Evolutionary conservation across 1,140 invertebrate genomes (phyloP).

Genomic region (Microplitis demolitor): DNA sequence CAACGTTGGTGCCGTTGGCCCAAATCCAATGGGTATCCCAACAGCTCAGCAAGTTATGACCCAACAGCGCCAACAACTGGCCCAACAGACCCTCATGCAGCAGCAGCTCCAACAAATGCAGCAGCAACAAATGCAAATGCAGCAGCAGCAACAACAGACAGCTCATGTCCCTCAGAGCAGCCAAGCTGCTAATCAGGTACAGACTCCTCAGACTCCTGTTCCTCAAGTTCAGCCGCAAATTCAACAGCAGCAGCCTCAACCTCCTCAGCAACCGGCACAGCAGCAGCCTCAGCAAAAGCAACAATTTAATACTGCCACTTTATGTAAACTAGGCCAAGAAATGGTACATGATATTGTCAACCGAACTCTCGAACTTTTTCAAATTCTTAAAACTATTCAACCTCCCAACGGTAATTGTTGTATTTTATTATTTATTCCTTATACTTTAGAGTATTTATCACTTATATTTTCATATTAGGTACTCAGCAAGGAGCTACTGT

Average conservation of each 20-base stretch:
- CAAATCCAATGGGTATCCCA: constrained; percentile 53
- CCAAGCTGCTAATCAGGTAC: constrained; percentile 45
- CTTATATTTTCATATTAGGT: constrained; percentile 58
- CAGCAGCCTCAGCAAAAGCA: constrained; percentile 63
- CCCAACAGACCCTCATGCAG: constrained; percentile 49
- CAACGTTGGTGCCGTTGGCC: constrained; percentile 29
- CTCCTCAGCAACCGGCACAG: constrained; percentile 61
- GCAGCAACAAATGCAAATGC: constrained; percentile 50
- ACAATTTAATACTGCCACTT: constrained; percentile 79
- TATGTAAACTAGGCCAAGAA: constrained; percentile 89
- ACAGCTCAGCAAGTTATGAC: constrained; percentile 54
- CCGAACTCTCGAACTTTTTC: constrained; percentile 87
- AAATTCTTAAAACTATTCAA: constrained; percentile 79
- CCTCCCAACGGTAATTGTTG: constrained; percentile 59
- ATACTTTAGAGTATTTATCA: background rate
- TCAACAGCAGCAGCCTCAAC: constrained; percentile 63
- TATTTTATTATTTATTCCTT: too few relatives aligned
- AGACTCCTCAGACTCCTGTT: constrained; percentile 53
- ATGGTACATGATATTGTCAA: constrained; percentile 92
- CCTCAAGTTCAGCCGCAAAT: constrained; percentile 58
- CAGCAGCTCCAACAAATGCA: constrained; percentile 50
- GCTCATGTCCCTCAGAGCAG: constrained; percentile 52
- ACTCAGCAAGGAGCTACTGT: constrained; percentile 70
- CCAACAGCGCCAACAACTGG: constrained; percentile 45
- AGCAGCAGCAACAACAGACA: constrained; percentile 37